Evolutionary conservation across 2,888 invertebrate genomes (phyloP).

Genomic region (Habroteleia sp.): DNA sequence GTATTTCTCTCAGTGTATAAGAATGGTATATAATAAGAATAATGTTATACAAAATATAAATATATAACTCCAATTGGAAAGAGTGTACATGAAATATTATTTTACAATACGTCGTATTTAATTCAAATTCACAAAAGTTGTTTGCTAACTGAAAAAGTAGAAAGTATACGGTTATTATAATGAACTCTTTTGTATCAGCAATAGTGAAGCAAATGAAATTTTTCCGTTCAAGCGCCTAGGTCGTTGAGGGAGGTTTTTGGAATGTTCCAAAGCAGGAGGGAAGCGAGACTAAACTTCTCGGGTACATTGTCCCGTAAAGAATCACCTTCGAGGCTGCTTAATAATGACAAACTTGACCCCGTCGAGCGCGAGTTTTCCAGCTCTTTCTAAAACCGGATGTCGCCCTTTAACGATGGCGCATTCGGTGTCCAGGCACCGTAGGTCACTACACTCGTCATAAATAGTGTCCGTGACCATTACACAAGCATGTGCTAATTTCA

Average conservation of each 20-base stretch:
- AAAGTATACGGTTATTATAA: conserved; percentile 8
- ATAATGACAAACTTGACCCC: conserved; percentile 45
- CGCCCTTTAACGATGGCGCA: conserved; percentile 54
- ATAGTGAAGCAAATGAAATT: conserved; percentile 20
- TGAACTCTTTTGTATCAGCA: conserved; percentile 12
- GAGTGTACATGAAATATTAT: too few species aligned
- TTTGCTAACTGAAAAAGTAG: not conserved
- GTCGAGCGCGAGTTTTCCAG: conserved; percentile 38
- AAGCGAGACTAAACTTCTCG: too few species aligned
- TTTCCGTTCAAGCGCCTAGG: conserved; percentile 9
- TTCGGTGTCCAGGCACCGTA: conserved; percentile 40
- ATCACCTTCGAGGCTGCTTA: conserved; percentile 33
- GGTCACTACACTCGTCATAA: conserved; percentile 53
- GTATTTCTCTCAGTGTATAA: too few species aligned
- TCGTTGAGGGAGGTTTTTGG: conserved; percentile 9
- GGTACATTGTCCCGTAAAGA: conserved; percentile 33
- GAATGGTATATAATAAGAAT: too few species aligned
- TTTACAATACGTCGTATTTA: too few species aligned
- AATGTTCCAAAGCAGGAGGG: too few species aligned
- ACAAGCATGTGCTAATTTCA: conserved; percentile 14
- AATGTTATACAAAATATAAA: too few species aligned
- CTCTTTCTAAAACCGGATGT: conserved; percentile 53
- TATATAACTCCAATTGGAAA: too few species aligned
- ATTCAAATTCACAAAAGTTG: too few species aligned
- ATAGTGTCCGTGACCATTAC: conserved; percentile 23